Evolutionary conservation across 2,888 invertebrate genomes (phyloP).

Genomic region (Corythucha ciliata): DNA sequence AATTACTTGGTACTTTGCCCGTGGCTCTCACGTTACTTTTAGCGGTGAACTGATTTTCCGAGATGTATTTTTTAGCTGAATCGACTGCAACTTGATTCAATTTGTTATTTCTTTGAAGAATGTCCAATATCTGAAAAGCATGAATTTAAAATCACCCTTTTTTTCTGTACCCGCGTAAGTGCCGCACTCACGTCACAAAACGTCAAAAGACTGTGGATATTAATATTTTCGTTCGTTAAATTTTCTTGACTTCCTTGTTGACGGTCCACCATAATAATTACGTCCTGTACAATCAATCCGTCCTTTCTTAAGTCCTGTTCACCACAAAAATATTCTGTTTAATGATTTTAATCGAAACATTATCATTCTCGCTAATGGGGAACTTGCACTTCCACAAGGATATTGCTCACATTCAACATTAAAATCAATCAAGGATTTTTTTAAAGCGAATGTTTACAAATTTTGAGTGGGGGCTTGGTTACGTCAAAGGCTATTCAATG

Average conservation of each 20-base stretch:
- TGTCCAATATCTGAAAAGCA: constrained; percentile 39
- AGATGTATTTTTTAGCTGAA: constrained; percentile 39
- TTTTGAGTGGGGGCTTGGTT: too few species aligned
- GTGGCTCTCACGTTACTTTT: constrained; percentile 23
- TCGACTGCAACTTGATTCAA: constrained; percentile 51
- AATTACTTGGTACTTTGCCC: constrained; percentile 41
- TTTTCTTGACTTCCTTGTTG: constrained; percentile 80
- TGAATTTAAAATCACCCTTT: too few species aligned
- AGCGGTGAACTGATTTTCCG: constrained; percentile 27
- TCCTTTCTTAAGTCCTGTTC: constrained; percentile 43
- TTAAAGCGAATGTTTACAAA: too few species aligned
- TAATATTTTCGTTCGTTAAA: constrained; percentile 57
- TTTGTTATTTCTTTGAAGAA: constrained; percentile 53
- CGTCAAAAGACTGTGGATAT: constrained; percentile 59
- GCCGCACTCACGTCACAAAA: constrained; percentile 54
- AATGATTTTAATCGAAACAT: too few species aligned
- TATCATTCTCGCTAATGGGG: too few species aligned
- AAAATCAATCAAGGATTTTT: too few species aligned
- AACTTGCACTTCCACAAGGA: too few species aligned
- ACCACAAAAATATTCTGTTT: too few species aligned
- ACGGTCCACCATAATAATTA: constrained; percentile 82
- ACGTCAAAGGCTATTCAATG: too few species aligned
- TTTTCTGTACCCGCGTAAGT: too few species aligned
- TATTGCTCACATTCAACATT: too few species aligned
- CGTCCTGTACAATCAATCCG: constrained; percentile 56